phyloP scores from a whole-genome alignment of 53 echinoderm and acorn worm genomes.

The Paracentrotus lividus region DNA sequence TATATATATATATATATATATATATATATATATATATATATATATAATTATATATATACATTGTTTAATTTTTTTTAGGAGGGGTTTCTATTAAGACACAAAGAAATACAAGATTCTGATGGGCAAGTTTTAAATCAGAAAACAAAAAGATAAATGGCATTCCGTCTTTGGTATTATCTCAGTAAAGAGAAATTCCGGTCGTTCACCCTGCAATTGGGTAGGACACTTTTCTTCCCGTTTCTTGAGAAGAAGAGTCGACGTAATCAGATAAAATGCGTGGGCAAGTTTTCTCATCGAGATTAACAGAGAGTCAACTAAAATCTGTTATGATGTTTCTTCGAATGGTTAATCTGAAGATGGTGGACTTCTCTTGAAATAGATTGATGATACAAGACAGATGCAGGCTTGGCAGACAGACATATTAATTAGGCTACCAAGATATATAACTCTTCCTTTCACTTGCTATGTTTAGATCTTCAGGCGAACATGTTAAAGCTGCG shows the following conservation, averaged over 20 bases:
- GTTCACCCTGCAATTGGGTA: slow-evolving; percentile 30
- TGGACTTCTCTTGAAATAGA: background rate
- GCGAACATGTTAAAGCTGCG: background rate
- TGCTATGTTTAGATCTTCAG: background rate
- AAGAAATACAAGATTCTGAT: no score
- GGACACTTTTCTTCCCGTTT: background rate
- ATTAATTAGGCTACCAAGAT: slow-evolving; percentile 27
- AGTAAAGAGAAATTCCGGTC: background rate
- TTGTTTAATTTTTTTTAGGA: no score
- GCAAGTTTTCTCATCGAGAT: background rate
- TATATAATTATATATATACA: no score
- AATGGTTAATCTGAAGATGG: slow-evolving; percentile 13
- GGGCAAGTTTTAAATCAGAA: background rate
- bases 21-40: no score
- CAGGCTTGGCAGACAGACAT: background rate
- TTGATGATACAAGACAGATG: slow-evolving; percentile 9
- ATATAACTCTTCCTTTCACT: background rate
- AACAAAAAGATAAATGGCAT: no score
- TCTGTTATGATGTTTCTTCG: slow-evolving; percentile 24
- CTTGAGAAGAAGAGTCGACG: background rate
- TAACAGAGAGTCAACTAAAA: background rate
- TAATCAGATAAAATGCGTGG: slow-evolving; percentile 42
- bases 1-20: no score
- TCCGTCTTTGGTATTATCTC: background rate
- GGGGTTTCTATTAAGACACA: no score